phyloP scores from a whole-genome alignment of 2,888 invertebrate species.

The Agrotis puta region DNA sequence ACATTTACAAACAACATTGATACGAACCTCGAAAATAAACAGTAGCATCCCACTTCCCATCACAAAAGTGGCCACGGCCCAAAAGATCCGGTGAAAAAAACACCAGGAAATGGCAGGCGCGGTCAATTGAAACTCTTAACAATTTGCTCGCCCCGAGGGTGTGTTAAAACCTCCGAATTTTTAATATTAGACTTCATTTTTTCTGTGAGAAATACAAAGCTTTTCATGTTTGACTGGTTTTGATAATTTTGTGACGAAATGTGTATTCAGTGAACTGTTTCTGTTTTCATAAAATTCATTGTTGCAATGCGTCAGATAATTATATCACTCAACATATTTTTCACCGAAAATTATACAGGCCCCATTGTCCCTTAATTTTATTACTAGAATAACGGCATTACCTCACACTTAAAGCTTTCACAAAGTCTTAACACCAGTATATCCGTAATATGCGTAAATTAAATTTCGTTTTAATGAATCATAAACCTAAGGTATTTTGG shows the following conservation, averaged over 20 bases:
- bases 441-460: conserved; percentile 69
- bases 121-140: conserved; percentile 68
- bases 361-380: conserved; percentile 18
- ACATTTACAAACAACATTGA: conserved; percentile 54
- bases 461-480: conserved; percentile 76
- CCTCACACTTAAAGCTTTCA: conserved; percentile 44
- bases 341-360: conserved; percentile 4
- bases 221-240: conserved; percentile 53
- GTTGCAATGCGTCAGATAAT: conserved; percentile 15
- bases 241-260: conserved; percentile 52
- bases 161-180: conserved; percentile 67
- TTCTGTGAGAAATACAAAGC: conserved; percentile 57
- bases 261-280: conserved; percentile 33
- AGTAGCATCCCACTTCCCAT: conserved; percentile 61
- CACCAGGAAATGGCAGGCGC: conserved; percentile 62
- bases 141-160: conserved; percentile 61
- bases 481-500: conserved; percentile 75
- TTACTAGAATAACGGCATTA: conserved; percentile 33
- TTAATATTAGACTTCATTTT: conserved; percentile 69
- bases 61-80: conserved; percentile 65
- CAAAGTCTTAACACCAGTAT: conserved; percentile 67
- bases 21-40: conserved; percentile 60
- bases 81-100: conserved; percentile 63
- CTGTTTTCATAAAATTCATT: conserved; percentile 14
- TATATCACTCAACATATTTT: not conserved